Conservation (phyloP, 1,140 invertebrate genomes). For the Patella vulgata region DNA sequence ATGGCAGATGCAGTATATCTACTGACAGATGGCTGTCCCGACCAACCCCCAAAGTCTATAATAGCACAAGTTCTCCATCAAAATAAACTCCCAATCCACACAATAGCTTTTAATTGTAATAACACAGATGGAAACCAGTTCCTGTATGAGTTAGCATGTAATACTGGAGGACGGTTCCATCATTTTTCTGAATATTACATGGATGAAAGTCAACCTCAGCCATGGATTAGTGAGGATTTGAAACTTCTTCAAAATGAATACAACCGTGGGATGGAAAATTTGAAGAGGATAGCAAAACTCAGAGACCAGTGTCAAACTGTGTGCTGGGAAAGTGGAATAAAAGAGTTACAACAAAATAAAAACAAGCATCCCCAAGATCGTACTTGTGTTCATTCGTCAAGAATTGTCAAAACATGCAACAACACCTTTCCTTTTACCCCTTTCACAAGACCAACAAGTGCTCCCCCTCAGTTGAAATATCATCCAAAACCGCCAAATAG, state of each 20-base stretch:
- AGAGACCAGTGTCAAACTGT: constrained; percentile 63
- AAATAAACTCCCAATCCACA: constrained; percentile 62
- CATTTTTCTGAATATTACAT: constrained; percentile 61
- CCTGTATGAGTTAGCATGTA: constrained; percentile 60
- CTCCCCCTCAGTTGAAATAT: not conserved
- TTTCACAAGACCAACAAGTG: not conserved
- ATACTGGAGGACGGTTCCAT: constrained; percentile 64
- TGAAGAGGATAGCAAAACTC: constrained; percentile 58
- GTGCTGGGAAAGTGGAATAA: constrained; percentile 54
- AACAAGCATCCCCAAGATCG: no score
- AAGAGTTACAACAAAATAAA: constrained; percentile 31
- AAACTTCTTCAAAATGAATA: constrained; percentile 60
- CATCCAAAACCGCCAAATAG: not conserved
- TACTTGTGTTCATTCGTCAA: not conserved
- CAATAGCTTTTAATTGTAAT: constrained; percentile 67
- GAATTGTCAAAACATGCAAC: not conserved
- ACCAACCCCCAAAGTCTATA: constrained; percentile 66
- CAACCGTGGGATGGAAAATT: constrained; percentile 47
- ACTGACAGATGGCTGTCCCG: constrained; percentile 66
- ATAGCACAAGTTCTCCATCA: constrained; percentile 64
- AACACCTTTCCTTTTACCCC: not conserved
- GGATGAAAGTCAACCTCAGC: constrained; percentile 53
- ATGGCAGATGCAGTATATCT: constrained; percentile 65
- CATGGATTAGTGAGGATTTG: constrained; percentile 67
- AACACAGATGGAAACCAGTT: constrained; percentile 66